phyloP scores from a whole-genome alignment of 2,888 invertebrate genomes.

The Deilephila porcellus region DNA sequence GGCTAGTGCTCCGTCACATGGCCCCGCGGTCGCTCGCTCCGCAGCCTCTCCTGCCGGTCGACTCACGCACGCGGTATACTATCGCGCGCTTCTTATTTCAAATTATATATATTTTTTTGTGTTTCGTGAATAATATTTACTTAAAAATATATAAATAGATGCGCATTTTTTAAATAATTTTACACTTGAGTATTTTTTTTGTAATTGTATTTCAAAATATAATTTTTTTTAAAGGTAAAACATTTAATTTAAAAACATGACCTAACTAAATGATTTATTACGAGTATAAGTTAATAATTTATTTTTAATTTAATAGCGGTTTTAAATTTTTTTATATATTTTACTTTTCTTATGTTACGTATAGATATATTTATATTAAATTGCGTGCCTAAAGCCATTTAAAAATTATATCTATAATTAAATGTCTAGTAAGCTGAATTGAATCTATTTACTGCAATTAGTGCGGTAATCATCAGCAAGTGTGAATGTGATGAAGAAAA shows the following conservation, averaged over 20 bases:
- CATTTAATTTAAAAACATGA: neutral
- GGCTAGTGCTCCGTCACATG: constrained; percentile 57
- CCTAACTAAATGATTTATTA: neutral
- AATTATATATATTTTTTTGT: constrained; percentile 13
- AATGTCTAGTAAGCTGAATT: neutral
- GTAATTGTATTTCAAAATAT: neutral
- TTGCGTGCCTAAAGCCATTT: too few relatives aligned
- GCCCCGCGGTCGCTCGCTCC: constrained; percentile 56
- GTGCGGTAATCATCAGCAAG: neutral
- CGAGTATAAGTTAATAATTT: neutral
- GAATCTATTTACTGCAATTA: constrained; percentile 1
- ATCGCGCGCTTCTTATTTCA: constrained; percentile 44
- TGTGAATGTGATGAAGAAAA: constrained; percentile 18
- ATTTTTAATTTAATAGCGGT: too few relatives aligned
- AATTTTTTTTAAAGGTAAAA: neutral
- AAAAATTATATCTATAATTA: neutral
- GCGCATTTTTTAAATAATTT: neutral
- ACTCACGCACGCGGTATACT: constrained; percentile 55
- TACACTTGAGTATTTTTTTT: neutral
- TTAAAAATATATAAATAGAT: neutral
- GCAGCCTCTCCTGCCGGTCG: constrained; percentile 37
- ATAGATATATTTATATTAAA: too few relatives aligned
- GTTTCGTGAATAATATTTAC: neutral
- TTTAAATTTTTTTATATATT: too few relatives aligned
- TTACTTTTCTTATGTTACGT: too few relatives aligned